Percentiles rank a stretch among this genome's conserved stretches.
Conservation (phyloP, 2,113 vertebrate genomes). For the Electrona antarctica region DNA sequence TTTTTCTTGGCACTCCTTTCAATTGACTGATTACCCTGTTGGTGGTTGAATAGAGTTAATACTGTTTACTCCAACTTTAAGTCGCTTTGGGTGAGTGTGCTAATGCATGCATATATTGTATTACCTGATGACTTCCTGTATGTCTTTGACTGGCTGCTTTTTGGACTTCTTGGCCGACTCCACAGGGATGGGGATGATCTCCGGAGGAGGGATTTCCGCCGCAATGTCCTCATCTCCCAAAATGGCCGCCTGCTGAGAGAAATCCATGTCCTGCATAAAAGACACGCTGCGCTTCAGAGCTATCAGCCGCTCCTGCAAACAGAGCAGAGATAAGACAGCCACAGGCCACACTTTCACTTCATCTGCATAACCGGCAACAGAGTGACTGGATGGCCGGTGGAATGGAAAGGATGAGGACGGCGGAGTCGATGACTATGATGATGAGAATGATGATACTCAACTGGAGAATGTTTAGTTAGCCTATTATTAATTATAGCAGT, state of each 20-base stretch:
- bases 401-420: constrained; percentile 62
- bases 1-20: too few relatives aligned
- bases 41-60: too few relatives aligned
- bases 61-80: too few relatives aligned
- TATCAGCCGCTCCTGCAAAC: constrained; percentile 94
- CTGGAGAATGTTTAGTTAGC: too few relatives aligned
- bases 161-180: constrained; percentile 95
- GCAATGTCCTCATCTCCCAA: constrained; percentile 90
- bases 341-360: constrained; percentile 78
- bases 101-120: not conserved
- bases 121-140: constrained; percentile 91
- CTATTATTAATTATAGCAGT: too few relatives aligned
- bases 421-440: not conserved
- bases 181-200: constrained; percentile 85
- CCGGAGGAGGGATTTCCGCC: constrained; percentile 87
- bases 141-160: constrained; percentile 92
- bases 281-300: constrained; percentile 99
- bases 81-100: too few relatives aligned
- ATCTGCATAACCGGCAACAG: constrained; percentile 38
- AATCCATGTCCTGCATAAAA: constrained; percentile 99
- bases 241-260: constrained; percentile 97
- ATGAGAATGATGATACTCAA: constrained; percentile 1
- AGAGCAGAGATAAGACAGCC: constrained; percentile 85
- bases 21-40: too few relatives aligned
- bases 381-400: constrained; percentile 37